Evolutionary conservation across 2,797 vertebrate genomes (phyloP), one percentile per base, ranked within the genome.

Genomic region (Neomorphus geoffroyi): DNA sequence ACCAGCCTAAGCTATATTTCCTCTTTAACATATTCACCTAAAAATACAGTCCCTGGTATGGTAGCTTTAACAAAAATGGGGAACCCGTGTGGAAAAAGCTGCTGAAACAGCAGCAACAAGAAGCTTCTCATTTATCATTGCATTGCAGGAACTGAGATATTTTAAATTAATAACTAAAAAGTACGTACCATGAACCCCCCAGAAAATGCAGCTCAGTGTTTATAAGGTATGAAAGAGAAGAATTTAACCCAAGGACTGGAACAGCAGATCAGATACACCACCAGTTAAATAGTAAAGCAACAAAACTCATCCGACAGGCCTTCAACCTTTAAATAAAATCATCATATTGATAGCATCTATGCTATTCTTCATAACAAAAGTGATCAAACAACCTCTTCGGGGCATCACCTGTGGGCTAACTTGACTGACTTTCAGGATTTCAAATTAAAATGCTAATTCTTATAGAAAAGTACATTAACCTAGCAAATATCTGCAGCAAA

Each of bases 181-280:
- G 19, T 41, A 86, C 39, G 8, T 18, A 51, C 11, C 18, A 0
- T 60, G 32, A 88, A 83, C 0, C 3, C 6, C 18, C 8, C 0
- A 65, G 22, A 72, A 90, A 86, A 26, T 1, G 11, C 48, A 79
- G 35, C 18, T 14, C 13, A 11, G 8, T 43, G 9, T 33, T 79
- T 92, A 80, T 56, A 50, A 53, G 9, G 16, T 70, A 82, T 33
- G 43, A 82, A 69, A 82, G 32, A 26, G 60, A 2, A 61, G 11
- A 24, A 57, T 0, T 1, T 26, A 90, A 67, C 27, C 61, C 7
- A 84, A 46, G 6, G 43, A 54, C 8, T 41, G 28, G 32, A 87
- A 88, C 90, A 79, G 23, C 21, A 74, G 28, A 85, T 54, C 35
- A 95, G 22, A 53, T n/a, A 3, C 28, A 86, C n/a, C 8, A 48